Evolutionary conservation across 2,888 invertebrate species (phyloP), one percentile per base, ranked within the genome.

Genomic region (Diloba caeruleocephala): DNA sequence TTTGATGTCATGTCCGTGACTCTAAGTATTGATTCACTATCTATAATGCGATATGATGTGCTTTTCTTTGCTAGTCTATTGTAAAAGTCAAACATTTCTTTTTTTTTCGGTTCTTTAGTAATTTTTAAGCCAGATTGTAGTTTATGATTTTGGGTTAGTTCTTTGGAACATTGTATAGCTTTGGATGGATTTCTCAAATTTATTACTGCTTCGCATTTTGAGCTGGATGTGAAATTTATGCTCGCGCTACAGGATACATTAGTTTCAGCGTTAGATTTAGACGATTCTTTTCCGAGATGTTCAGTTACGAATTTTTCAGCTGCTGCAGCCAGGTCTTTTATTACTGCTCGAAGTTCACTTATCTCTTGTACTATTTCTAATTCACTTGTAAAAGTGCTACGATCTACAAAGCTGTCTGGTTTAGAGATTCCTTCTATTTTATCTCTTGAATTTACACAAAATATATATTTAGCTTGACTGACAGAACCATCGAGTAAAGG

Each of bases 1-100:
- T 71, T 76, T 17, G 87, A 85, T 5, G 90, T 88, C 89, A 92
- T 89, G 45, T 92, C 89, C 19, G 92, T 92, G 4, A 91, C 87
- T 78, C 76, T 84, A 0, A 92, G 65, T 44, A 92, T 65, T 0
- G 87, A 82, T 76, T 92, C 92, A 52, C 92, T 92, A 0, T 90
- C 89, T 32, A 92, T 90, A 9, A 89, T 70, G 12, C 82, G 79
- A 59, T 88, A 91, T 13, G 92, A 92, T 12, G 83, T 81, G 57
- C 86, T 87, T 66, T 79, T 87, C 51, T 80, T 84, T 37, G 74
- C 78, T 0, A 86, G 62, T 50, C 71, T 76, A 29, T 67, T 73
- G 26, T 76, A 78, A 31, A 74, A 68, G 6, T 84, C 81, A 15
- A 63, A 48, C 0, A 42, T 37, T 19, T 79, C 71, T 31, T 69